These are phyloP conservation scores for Poeciliopsis turrubarensis DNA, from an alignment of 2,113 vertebrate genomes.

Conservation along the genomic window DNA sequence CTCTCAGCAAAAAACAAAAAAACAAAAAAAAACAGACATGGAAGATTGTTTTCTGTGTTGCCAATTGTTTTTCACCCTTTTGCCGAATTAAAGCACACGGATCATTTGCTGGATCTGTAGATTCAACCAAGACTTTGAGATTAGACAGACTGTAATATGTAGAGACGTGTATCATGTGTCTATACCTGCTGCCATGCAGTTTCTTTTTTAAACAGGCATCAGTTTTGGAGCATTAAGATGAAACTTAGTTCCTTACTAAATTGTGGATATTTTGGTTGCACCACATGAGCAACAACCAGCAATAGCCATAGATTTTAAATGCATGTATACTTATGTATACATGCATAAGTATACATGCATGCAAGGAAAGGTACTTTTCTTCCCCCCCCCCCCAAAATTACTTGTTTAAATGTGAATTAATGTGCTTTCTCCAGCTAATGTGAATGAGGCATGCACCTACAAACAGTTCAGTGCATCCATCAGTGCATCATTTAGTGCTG, in stretches of 20 bases:
- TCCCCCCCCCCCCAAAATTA: not conserved
- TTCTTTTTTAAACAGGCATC: too few relatives aligned
- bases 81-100: not conserved
- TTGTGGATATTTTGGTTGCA: too few relatives aligned
- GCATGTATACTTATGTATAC: too few relatives aligned
- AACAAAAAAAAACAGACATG: too few relatives aligned
- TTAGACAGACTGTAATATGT: not conserved
- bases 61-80: not conserved
- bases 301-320: too few relatives aligned
- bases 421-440: slow-evolving; percentile 2
- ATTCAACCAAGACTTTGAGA: too few relatives aligned
- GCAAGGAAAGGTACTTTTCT: slow-evolving; percentile 1
- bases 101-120: not conserved
- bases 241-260: too few relatives aligned
- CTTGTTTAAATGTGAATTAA: not conserved
- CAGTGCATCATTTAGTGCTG: slow-evolving; percentile 7
- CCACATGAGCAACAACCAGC: too few relatives aligned
- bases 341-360: too few relatives aligned
- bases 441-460: not conserved
- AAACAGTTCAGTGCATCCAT: slow-evolving; percentile 23
- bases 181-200: too few relatives aligned
- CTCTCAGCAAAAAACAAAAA: not conserved
- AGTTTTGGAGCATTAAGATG: too few relatives aligned
- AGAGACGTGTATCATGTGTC: too few relatives aligned
- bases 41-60: not conserved